These are phyloP conservation scores for Channallabes apus DNA, from an alignment of 2,797 vertebrate species.

Conservation along the genomic window DNA sequence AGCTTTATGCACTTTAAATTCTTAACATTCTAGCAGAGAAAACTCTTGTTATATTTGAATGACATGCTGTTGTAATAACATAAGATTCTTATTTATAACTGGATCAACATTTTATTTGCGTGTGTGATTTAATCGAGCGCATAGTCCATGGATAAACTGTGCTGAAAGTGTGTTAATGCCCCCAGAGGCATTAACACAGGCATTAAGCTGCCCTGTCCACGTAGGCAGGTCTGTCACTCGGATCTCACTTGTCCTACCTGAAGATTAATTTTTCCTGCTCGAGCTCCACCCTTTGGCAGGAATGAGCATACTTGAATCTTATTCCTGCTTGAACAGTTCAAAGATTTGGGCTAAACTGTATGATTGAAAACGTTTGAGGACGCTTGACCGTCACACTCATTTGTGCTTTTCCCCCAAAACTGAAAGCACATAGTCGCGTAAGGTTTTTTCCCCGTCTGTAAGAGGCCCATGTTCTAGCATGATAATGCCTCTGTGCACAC, in stretches of 20 bases:
- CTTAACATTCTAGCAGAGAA: neutral
- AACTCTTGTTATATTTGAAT: neutral
- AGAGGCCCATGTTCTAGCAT: neutral
- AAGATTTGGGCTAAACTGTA: no score
- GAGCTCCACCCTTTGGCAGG: slow-evolving; percentile 28
- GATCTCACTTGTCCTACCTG: slow-evolving; percentile 5
- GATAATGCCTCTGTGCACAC: neutral
- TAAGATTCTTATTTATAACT: neutral
- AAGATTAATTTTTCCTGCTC: neutral
- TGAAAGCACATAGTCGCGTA: neutral
- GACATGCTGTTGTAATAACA: neutral
- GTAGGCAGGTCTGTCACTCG: slow-evolving; percentile 42
- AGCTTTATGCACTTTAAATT: neutral
- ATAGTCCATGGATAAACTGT: neutral
- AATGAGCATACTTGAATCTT: neutral
- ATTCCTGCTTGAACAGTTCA: neutral
- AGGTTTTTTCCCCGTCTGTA: neutral
- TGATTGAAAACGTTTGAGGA: neutral
- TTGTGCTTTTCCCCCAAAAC: neutral
- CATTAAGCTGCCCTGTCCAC: slow-evolving; percentile 39
- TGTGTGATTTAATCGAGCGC: neutral
- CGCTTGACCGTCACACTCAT: neutral
- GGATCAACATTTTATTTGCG: neutral
- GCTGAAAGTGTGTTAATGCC: neutral
- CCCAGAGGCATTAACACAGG: neutral